phyloP scores from a whole-genome alignment of 1,140 invertebrate species.

The Caenorhabditis latens region DNA sequence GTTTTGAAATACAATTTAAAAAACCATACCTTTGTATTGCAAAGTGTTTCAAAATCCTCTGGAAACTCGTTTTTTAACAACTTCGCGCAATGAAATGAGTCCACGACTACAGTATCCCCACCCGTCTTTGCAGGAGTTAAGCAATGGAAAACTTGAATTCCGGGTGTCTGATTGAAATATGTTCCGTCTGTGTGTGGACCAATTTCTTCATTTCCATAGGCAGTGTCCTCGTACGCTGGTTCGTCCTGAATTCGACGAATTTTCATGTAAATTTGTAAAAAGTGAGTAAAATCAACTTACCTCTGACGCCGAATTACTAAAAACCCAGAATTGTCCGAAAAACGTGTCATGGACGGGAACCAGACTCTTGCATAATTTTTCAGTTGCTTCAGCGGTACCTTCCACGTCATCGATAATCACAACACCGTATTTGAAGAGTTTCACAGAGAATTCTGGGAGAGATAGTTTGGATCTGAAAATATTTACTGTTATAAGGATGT shows the following conservation, averaged over 20 bases:
- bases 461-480: constrained; percentile 68
- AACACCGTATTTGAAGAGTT: constrained; percentile 71
- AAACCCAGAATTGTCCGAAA: constrained; percentile 74
- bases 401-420: constrained; percentile 71
- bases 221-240: constrained; percentile 81
- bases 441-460: constrained; percentile 68
- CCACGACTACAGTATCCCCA: constrained; percentile 83
- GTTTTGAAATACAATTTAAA: background rate
- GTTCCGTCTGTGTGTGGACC: constrained; percentile 83
- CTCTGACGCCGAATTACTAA: constrained; percentile 64
- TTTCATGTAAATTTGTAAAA: background rate
- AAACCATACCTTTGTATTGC: constrained; percentile 67
- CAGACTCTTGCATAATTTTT: constrained; percentile 69
- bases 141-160: constrained; percentile 83
- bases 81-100: constrained; percentile 83
- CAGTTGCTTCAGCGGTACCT: constrained; percentile 68
- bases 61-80: constrained; percentile 80
- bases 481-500: too few relatives aligned
- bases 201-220: constrained; percentile 81
- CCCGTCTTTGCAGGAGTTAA: constrained; percentile 81
- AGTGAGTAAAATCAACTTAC: background rate
- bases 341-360: constrained; percentile 72
- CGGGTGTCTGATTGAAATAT: constrained; percentile 84
- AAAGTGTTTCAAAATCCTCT: constrained; percentile 81
- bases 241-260: background rate